phyloP scores from a whole-genome alignment of 2,113 vertebrate species.

The Casuarius casuarius region DNA sequence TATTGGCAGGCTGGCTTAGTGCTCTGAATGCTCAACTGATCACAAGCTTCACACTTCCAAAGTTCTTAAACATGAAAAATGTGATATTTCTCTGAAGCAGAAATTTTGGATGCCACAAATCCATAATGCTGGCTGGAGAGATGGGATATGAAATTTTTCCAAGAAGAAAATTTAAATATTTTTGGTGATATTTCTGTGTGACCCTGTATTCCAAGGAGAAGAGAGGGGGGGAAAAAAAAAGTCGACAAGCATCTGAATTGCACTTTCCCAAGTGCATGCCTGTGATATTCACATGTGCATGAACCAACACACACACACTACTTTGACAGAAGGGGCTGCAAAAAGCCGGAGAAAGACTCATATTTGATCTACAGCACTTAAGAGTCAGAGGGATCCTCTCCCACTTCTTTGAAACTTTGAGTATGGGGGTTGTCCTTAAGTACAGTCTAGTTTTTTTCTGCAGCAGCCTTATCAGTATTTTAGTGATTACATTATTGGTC shows the following conservation, averaged over 20 bases:
- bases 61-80: not conserved
- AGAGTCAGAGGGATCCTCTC: not conserved
- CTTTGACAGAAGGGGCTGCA: not conserved
- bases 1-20: not conserved
- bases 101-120: not conserved
- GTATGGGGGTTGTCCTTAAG: not conserved
- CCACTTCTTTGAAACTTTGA: not conserved
- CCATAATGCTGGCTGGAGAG: not conserved
- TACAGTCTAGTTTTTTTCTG: not conserved
- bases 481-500: not conserved
- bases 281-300: not conserved
- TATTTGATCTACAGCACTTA: not conserved
- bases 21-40: not conserved
- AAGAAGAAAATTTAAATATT: not conserved
- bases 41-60: not conserved
- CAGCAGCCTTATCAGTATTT: not conserved
- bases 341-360: not conserved
- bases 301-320: accelerated
- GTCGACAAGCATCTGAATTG: not conserved
- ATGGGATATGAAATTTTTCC: not conserved
- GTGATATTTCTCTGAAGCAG: not conserved
- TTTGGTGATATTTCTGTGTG: not conserved
- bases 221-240: not conserved
- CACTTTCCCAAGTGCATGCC: not conserved
- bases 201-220: not conserved